A percentile compares a stretch with the other conserved stretches of the same genome.
These are phyloP conservation scores for Oxyruncus cristatus DNA, from an alignment of 2,113 vertebrate species.

Conservation along the genomic window DNA sequence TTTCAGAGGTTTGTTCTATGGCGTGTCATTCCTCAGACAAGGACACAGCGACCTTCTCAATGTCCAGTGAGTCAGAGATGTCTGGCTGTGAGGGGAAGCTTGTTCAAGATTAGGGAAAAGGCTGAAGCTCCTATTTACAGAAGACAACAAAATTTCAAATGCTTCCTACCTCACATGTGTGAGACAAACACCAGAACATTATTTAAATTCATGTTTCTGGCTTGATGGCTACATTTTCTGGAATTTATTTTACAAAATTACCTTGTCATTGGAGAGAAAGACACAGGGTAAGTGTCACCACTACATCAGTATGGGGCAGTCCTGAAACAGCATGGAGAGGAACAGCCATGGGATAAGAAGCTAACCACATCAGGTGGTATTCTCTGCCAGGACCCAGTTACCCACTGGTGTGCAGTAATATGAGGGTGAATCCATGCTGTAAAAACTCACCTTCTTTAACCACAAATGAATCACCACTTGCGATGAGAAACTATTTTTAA, in stretches of 20 bases:
- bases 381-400: not conserved
- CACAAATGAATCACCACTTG: not conserved
- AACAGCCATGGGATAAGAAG: not conserved
- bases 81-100: not conserved
- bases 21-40: not conserved
- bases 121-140: not conserved
- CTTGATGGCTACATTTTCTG: not conserved
- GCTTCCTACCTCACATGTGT: not conserved
- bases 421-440: not conserved
- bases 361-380: not conserved
- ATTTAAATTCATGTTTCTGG: not conserved
- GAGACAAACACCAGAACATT: not conserved
- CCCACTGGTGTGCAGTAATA: not conserved
- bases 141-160: not conserved
- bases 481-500: not conserved
- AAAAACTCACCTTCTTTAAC: not conserved
- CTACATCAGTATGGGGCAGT: not conserved
- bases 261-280: not conserved
- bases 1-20: not conserved
- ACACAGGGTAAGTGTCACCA: not conserved
- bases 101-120: not conserved
- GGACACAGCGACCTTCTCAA: accelerated
- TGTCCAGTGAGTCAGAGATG: not conserved
- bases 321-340: not conserved
- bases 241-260: not conserved